Conservation (phyloP, 1,140 invertebrate genomes). For the Dreissena rostriformis region DNA sequence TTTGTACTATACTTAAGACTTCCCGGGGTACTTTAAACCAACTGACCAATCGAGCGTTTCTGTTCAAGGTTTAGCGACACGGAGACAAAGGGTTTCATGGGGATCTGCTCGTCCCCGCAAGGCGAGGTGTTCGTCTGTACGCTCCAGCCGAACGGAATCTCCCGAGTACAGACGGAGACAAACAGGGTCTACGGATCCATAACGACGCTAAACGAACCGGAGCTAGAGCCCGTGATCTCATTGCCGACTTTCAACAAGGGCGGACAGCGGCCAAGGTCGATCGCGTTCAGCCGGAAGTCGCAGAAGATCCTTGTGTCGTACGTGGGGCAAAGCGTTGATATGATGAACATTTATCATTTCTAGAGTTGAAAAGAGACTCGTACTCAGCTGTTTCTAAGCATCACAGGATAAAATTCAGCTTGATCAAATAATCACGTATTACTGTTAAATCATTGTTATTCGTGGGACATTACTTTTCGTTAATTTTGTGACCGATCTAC, state of each 20-base stretch:
- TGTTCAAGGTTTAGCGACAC: slow-evolving; percentile 20
- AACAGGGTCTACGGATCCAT: slow-evolving; percentile 5
- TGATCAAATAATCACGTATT: too few species aligned
- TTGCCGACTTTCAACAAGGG: slow-evolving; percentile 25
- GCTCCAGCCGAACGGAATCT: slow-evolving; percentile 39
- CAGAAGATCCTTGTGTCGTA: slow-evolving; percentile 29
- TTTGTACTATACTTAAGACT: too few species aligned
- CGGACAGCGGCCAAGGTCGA: slow-evolving; percentile 29
- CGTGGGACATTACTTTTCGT: too few species aligned
- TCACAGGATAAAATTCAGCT: too few species aligned
- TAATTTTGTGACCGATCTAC: too few species aligned
- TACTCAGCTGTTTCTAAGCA: too few species aligned
- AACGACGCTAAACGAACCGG: background rate
- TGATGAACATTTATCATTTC: slow-evolving; percentile 24
- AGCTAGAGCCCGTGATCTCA: slow-evolving; percentile 24
- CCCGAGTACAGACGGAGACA: slow-evolving; percentile 4
- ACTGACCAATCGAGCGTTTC: background rate
- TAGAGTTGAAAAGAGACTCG: background rate
- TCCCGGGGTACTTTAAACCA: too few species aligned
- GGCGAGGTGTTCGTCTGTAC: slow-evolving; percentile 24
- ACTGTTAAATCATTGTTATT: too few species aligned
- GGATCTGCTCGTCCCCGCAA: slow-evolving; percentile 1
- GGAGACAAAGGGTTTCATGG: slow-evolving; percentile 30
- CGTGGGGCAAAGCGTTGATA: slow-evolving; percentile 38
- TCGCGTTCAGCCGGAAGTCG: slow-evolving; percentile 18